A percentile compares a stretch with the other conserved stretches of the same genome.
Evolutionary conservation across 2,113 vertebrate species (phyloP).

Genomic region (Paratilapia polleni): DNA sequence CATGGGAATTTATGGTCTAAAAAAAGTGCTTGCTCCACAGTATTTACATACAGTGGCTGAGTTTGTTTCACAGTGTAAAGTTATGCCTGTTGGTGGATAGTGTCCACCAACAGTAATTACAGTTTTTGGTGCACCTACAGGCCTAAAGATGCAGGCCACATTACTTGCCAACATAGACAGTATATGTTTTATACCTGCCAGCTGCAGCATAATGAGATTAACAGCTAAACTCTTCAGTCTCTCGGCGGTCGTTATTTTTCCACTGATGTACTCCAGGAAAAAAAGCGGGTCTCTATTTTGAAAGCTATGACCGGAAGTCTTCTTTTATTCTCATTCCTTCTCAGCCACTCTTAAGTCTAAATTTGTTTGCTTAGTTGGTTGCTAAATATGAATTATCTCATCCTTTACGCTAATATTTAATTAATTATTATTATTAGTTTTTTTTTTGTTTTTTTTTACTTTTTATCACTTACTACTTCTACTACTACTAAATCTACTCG

Average conservation of each 20-base stretch:
- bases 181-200: background rate
- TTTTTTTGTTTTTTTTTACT: no score
- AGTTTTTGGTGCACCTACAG: background rate
- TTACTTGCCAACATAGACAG: background rate
- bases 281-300: constrained; percentile 5
- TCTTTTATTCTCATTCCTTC: background rate
- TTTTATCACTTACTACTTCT: no score
- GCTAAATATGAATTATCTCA: background rate
- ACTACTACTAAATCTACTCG: background rate
- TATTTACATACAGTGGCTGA: no score
- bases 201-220: background rate
- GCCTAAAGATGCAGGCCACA: background rate
- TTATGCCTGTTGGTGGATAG: no score
- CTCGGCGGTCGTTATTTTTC: constrained; percentile 45
- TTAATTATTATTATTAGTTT: background rate
- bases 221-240: background rate
- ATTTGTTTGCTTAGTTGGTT: background rate
- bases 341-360: background rate
- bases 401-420: background rate
- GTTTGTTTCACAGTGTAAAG: no score
- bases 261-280: background rate
- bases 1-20: background rate
- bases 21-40: background rate
- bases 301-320: constrained; percentile 25
- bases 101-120: background rate